phyloP scores from a whole-genome alignment of 2,888 invertebrate species.

The Polia nebulosa region DNA sequence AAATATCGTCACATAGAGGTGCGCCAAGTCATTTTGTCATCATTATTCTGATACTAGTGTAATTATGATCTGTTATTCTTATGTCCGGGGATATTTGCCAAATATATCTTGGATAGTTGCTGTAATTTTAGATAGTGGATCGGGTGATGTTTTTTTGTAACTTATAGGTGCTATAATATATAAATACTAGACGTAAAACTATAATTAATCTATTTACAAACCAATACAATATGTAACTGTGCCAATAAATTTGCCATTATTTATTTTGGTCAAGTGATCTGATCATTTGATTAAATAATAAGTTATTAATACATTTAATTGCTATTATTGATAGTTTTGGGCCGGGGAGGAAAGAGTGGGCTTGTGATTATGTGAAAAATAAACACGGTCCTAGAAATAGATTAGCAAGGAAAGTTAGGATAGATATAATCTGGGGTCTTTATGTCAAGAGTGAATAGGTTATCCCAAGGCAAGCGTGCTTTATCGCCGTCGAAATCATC shows the following conservation, averaged over 20 bases:
- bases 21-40: conserved; percentile 52
- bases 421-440: background rate
- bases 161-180: background rate
- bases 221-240: background rate
- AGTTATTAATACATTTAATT: conserved; percentile 29
- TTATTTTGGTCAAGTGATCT: conserved; percentile 31
- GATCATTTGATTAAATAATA: conserved; percentile 14
- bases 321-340: conserved; percentile 7
- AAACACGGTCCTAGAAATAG: background rate
- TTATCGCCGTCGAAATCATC: too few species aligned
- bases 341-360: background rate
- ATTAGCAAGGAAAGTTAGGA: background rate
- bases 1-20: conserved; percentile 48
- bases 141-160: conserved; percentile 29
- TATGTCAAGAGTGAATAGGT: background rate
- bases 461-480: too few species aligned
- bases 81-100: conserved; percentile 61
- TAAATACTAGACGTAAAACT: conserved; percentile 1
- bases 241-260: conserved; percentile 39
- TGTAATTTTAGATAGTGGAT: conserved; percentile 36
- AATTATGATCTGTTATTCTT: conserved; percentile 33
- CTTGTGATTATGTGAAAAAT: background rate
- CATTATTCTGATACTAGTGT: conserved; percentile 53
- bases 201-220: background rate
- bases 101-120: conserved; percentile 38